phyloP scores from a whole-genome alignment of 2,797 vertebrate genomes.

The Picus viridis region DNA sequence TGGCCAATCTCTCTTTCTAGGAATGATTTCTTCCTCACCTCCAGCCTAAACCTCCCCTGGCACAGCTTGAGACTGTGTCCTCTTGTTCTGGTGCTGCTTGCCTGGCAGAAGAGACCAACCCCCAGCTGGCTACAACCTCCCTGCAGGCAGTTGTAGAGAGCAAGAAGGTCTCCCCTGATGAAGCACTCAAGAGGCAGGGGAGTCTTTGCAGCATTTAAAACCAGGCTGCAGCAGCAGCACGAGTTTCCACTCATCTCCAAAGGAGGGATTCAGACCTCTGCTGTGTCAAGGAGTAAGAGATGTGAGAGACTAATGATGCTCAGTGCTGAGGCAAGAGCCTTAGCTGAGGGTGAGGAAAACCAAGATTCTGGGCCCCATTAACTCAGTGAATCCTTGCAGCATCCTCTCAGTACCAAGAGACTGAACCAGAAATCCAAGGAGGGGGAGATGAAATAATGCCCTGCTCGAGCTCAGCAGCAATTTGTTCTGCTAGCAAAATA shows the following conservation, averaged over 20 bases:
- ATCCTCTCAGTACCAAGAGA: constrained; percentile 32
- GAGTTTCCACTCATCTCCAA: background rate
- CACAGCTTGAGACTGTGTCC: no score
- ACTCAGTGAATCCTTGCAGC: constrained; percentile 4
- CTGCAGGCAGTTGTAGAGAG: no score
- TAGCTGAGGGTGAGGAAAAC: background rate
- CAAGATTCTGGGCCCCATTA: background rate
- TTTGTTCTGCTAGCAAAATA: background rate
- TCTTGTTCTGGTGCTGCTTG: no score
- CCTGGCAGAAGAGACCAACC: no score
- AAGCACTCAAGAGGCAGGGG: background rate
- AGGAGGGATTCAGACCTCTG: background rate
- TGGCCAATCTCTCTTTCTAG: no score
- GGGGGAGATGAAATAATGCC: background rate
- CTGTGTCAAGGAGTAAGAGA: background rate
- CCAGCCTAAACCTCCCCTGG: no score
- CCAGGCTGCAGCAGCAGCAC: no score
- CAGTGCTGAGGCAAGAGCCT: background rate
- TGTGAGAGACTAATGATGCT: background rate
- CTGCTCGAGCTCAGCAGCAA: background rate
- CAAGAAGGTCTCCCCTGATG: no score
- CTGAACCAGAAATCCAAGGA: background rate
- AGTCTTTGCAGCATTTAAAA: background rate
- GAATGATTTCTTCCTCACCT: no score
- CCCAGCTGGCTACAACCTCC: no score